phyloP scores from a whole-genome alignment of 2,113 vertebrate genomes.

The Bagarius yarrelli region DNA sequence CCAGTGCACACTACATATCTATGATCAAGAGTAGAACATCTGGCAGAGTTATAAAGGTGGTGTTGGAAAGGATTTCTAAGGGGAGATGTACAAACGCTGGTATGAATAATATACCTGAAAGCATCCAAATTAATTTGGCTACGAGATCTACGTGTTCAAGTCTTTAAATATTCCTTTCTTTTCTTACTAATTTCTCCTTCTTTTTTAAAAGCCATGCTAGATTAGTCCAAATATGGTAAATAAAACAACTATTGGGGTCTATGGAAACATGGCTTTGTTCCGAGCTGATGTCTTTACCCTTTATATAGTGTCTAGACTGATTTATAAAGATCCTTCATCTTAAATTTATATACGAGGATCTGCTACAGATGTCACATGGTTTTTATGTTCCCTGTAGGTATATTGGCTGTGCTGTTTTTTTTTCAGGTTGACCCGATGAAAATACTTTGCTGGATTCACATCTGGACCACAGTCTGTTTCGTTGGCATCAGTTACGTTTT shows the following conservation, averaged over 20 bases:
- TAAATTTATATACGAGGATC: background rate
- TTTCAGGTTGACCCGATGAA: background rate
- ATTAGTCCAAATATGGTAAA: background rate
- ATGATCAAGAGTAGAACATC: background rate
- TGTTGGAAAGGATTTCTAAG: background rate
- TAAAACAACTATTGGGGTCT: background rate
- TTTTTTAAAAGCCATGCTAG: too few species aligned
- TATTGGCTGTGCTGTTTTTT: background rate
- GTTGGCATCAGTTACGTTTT: too few species aligned
- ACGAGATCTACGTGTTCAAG: too few species aligned
- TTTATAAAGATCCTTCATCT: background rate
- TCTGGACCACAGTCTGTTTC: background rate
- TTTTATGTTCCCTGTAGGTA: background rate
- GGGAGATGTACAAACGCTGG: background rate
- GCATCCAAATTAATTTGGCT: too few species aligned
- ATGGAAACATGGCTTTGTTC: background rate
- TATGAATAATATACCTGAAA: constrained; percentile 1
- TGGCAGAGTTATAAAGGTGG: constrained; percentile 1
- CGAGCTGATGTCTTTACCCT: background rate
- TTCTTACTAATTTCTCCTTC: too few species aligned
- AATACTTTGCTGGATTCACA: background rate
- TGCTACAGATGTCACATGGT: background rate
- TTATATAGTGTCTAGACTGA: background rate
- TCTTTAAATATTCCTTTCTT: too few species aligned
- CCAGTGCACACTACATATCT: background rate